Evolutionary conservation across 2,888 invertebrate genomes (phyloP), one percentile per base, ranked within the genome.

Genomic region (Hylaea fasciaria): DNA sequence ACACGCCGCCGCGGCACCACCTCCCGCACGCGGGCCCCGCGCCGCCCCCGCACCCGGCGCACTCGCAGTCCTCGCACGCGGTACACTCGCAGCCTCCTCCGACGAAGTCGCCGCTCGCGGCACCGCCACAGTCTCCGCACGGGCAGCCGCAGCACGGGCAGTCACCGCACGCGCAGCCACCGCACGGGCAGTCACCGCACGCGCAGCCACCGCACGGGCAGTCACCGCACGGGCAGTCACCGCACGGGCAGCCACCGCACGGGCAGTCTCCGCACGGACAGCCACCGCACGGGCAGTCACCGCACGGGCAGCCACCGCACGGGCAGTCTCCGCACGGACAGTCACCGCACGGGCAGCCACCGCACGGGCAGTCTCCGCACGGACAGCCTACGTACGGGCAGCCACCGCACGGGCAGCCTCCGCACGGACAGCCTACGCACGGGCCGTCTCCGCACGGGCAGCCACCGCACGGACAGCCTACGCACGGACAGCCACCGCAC

Each of bases 41-140:
- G 17, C 48, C 44, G 11, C 9, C 12, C 17, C 46, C 46, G 10
- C 48, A 48, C 37, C 14, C 69, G 68, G 12, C 69, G 66, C 51
- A 22, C 39, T 7, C 49, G 44, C 49, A 28, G 22, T 14, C 44
- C 12, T n/a, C 64, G 1, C 66, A 22, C 55, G 57, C 22, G 41
- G 9, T n/a, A 16, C 46, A 22, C 39, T 8, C 50, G 45, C 49
- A 39, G 16, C 57, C 57, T 3, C 48, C 48, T 4, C 43, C 7
- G 32, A 39, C 50, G 17, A 22, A 45, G 46, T 50, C 57, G 0
- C 52, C 58, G 16, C 51, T 11, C 3, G 50, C 39, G 45, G 1
- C 35, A 32, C 60, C 63, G 7, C 60, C 54, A 1, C 54, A 16
- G 29, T 46, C 45, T 10, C 58, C 54, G 16, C 62, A 47, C 47